A percentile compares a stretch with the other conserved stretches of the same genome.
These are phyloP conservation scores for Phyllostomus hastatus DNA, from an alignment of 2,113 vertebrate genomes.

Conservation along the genomic window DNA sequence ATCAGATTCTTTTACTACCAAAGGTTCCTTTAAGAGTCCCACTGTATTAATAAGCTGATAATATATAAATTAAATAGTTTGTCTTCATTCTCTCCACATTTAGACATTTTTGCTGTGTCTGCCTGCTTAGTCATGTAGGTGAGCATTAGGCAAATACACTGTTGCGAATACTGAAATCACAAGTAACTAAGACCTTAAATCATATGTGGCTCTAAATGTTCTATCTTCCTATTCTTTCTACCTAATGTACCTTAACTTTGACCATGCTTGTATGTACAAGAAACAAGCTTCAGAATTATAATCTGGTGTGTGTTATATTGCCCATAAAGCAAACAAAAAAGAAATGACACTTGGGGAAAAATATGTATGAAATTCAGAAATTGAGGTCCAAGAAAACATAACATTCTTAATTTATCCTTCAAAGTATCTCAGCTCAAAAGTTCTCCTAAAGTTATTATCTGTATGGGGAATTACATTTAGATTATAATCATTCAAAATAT, in stretches of 20 bases:
- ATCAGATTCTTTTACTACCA: slow-evolving; percentile 81
- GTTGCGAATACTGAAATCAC: background rate
- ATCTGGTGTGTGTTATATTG: slow-evolving; percentile 17
- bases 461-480: background rate
- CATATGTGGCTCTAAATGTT: accelerated
- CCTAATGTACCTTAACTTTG: background rate
- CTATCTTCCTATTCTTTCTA: background rate
- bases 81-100: slow-evolving; percentile 76
- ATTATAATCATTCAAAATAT: slow-evolving; percentile 9
- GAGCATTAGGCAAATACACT: slow-evolving; percentile 56
- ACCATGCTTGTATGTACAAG: slow-evolving; percentile 36
- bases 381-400: slow-evolving; percentile 40
- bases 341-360: background rate
- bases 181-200: background rate
- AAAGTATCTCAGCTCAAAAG: background rate
- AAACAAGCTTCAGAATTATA: slow-evolving; percentile 27
- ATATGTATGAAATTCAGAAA: background rate
- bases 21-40: slow-evolving; percentile 78
- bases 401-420: slow-evolving; percentile 18
- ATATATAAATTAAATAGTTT: slow-evolving; percentile 80
- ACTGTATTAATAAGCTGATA: slow-evolving; percentile 78
- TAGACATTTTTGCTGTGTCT: slow-evolving; percentile 77
- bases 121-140: slow-evolving; percentile 69
- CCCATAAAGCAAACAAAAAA: background rate
- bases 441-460: background rate